These are phyloP conservation scores for Pimpla rufipes DNA, from an alignment of 2,888 invertebrate species.

Conservation along the genomic window DNA sequence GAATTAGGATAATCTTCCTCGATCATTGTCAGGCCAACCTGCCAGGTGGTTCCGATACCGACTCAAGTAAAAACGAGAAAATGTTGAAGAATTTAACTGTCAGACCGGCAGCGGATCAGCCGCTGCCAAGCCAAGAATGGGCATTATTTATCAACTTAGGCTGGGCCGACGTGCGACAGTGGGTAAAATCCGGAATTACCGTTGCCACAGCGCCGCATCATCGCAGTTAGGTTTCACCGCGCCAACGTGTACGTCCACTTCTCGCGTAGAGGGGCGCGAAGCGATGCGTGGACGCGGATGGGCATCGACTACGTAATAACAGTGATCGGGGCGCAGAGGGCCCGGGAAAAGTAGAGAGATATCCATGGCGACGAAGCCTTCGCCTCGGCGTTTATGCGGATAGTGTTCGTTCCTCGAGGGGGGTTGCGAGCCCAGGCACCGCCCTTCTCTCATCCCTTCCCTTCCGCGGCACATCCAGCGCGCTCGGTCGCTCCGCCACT, in stretches of 20 bases:
- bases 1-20: not conserved
- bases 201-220: not conserved
- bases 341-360: constrained; percentile 76
- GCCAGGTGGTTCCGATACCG: not conserved
- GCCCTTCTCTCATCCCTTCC: constrained; percentile 66
- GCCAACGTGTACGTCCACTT: constrained; percentile 21
- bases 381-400: constrained; percentile 52
- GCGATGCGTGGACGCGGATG: constrained; percentile 77
- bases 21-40: not conserved
- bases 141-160: constrained; percentile 53
- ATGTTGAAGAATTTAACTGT: not conserved
- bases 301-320: constrained; percentile 80
- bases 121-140: not conserved
- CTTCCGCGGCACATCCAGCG: constrained; percentile 25
- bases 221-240: constrained; percentile 8
- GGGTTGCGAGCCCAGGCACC: constrained; percentile 65
- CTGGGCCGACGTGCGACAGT: constrained; percentile 67
- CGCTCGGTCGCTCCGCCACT: constrained; percentile 5
- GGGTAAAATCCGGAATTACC: constrained; percentile 76
- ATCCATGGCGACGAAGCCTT: constrained; percentile 61
- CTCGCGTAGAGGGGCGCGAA: constrained; percentile 69
- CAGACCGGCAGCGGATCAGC: not conserved
- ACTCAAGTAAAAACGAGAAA: not conserved
- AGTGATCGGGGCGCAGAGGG: constrained; percentile 77
- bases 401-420: constrained; percentile 47